Percentiles rank a stretch among this genome's conserved stretches.
Conservation (phyloP, 2,797 vertebrate genomes). For the Antrozous pallidus region DNA sequence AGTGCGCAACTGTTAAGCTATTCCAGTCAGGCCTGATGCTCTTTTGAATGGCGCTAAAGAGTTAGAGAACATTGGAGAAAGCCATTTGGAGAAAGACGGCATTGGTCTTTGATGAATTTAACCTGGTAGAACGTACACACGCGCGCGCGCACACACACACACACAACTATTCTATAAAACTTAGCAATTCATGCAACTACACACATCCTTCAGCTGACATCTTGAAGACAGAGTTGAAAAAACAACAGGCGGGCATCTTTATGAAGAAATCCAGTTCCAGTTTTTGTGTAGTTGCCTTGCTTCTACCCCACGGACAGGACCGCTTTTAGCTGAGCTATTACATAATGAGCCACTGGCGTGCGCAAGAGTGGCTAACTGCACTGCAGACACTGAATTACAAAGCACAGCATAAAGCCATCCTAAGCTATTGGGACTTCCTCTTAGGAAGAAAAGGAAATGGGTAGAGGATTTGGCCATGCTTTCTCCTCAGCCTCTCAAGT, state of each 20-base stretch:
- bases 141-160: background rate
- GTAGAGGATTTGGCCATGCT: background rate
- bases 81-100: background rate
- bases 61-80: background rate
- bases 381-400: background rate
- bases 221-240: background rate
- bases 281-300: background rate
- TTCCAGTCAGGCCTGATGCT: background rate
- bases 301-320: background rate
- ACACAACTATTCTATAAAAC: background rate
- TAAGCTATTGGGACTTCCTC: background rate
- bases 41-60: background rate
- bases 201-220: background rate
- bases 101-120: background rate
- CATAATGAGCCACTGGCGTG: background rate
- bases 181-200: background rate
- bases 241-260: background rate
- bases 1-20: too few species aligned
- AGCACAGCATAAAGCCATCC: slow-evolving; percentile 17
- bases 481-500: background rate
- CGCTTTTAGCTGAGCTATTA: too few species aligned
- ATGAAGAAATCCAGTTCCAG: background rate
- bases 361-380: background rate
- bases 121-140: background rate
- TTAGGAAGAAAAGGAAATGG: slow-evolving; percentile 31